Conservation (phyloP, 2,797 vertebrate genomes). For the Poeciliopsis turneri region DNA sequence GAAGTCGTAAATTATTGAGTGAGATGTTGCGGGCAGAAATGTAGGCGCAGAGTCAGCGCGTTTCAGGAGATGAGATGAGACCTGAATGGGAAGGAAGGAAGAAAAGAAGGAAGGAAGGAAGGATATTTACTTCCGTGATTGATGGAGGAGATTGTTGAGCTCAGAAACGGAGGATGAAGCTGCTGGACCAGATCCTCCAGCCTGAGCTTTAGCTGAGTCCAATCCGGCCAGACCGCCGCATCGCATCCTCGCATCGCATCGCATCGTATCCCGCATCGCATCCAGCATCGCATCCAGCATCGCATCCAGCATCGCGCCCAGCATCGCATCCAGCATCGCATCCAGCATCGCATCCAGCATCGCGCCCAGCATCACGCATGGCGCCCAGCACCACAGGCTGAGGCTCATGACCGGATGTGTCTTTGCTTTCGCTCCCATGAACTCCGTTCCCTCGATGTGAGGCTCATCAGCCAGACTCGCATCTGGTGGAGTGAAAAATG, state of each 20-base stretch:
- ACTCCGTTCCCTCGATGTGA: constrained; percentile 39
- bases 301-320: too few species aligned
- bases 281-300: too few species aligned
- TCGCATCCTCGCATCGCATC: too few species aligned
- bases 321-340: too few species aligned
- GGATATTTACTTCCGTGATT: constrained; percentile 15
- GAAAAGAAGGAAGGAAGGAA: too few species aligned
- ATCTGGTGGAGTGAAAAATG: constrained; percentile 15
- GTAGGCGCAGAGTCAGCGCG: constrained; percentile 44
- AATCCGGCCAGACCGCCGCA: background rate
- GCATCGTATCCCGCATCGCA: too few species aligned
- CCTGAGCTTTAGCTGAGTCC: background rate
- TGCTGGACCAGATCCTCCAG: background rate
- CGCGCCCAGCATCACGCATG: too few species aligned
- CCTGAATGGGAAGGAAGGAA: too few species aligned
- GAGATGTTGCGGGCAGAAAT: constrained; percentile 33
- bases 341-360: too few species aligned
- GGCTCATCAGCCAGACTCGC: constrained; percentile 22
- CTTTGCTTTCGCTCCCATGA: constrained; percentile 30
- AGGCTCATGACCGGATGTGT: constrained; percentile 18
- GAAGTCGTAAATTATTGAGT: constrained; percentile 61
- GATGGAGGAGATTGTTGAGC: constrained; percentile 23
- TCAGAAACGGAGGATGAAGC: background rate
- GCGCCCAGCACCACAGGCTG: constrained; percentile 34
- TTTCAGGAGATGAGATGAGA: constrained; percentile 35